Conservation (phyloP, 2,113 vertebrate genomes). For the Megaceryle maxima region DNA sequence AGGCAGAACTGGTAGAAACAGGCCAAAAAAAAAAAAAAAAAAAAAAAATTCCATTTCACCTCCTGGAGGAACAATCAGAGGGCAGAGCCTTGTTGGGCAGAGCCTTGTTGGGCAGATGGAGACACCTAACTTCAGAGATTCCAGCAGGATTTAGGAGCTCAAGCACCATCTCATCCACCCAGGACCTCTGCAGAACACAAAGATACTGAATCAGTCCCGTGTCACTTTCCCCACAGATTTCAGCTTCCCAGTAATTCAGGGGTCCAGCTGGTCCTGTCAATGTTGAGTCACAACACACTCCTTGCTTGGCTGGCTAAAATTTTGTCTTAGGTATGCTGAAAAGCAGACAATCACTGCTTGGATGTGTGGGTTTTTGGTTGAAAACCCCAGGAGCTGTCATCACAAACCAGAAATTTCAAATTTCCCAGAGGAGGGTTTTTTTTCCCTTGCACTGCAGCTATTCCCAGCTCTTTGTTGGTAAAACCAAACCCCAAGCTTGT, state of each 20-base stretch:
- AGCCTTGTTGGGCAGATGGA: not conserved
- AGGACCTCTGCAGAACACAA: not conserved
- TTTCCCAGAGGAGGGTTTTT: not conserved
- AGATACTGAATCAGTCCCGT: fast-evolving
- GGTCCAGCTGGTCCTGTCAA: not conserved
- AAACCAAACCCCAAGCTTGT: not conserved
- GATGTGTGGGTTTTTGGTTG: not conserved
- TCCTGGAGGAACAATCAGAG: not conserved
- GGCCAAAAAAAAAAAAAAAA: not conserved
- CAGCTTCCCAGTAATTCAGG: not conserved
- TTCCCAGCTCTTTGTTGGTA: not conserved
- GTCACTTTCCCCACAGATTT: not conserved
- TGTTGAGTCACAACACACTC: not conserved
- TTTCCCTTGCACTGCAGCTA: not conserved
- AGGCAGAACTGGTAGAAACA: not conserved
- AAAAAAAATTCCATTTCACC: not conserved
- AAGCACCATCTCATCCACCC: not conserved
- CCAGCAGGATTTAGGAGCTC: not conserved
- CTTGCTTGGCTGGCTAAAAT: not conserved
- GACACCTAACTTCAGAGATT: not conserved
- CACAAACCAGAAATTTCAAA: not conserved
- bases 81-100: not conserved
- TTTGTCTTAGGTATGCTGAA: not conserved
- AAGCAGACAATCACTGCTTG: not conserved
- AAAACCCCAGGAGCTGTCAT: not conserved